phyloP scores from a whole-genome alignment of 2,888 invertebrate species.

The Nemapogon koenigi region DNA sequence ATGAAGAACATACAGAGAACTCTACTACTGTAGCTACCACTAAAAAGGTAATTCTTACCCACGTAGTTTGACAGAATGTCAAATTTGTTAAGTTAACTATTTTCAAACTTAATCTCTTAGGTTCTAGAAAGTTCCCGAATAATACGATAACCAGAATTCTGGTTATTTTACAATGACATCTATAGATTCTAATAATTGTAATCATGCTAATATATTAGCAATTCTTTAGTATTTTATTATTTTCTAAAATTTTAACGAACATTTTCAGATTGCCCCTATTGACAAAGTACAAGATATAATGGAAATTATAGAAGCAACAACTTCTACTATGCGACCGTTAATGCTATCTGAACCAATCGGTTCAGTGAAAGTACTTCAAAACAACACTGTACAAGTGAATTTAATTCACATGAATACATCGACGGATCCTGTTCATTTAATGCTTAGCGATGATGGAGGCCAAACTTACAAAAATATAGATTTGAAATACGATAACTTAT shows the following conservation, averaged over 20 bases:
- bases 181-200: no score
- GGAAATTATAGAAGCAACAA: conserved; percentile 2
- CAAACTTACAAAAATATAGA: conserved; percentile 39
- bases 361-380: conserved; percentile 50
- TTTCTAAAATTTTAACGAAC: no score
- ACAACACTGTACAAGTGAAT: conserved; percentile 54
- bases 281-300: no score
- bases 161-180: no score
- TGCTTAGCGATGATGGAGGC: conserved; percentile 47
- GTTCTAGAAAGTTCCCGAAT: no score
- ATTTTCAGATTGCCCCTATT: no score
- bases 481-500: conserved; percentile 43
- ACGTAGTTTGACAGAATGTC: not conserved
- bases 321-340: conserved; percentile 27
- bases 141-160: no score
- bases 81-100: conserved; percentile 15
- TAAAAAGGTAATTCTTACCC: not conserved
- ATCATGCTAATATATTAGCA: no score
- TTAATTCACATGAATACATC: conserved; percentile 41
- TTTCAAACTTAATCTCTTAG: conserved; percentile 13
- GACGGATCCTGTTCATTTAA: conserved; percentile 42
- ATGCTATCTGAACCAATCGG: conserved; percentile 47
- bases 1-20: conserved; percentile 62
- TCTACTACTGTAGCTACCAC: conserved; percentile 27
- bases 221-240: no score